Evolutionary conservation across 2,797 vertebrate genomes (phyloP).

Genomic region (Tinamus major): DNA sequence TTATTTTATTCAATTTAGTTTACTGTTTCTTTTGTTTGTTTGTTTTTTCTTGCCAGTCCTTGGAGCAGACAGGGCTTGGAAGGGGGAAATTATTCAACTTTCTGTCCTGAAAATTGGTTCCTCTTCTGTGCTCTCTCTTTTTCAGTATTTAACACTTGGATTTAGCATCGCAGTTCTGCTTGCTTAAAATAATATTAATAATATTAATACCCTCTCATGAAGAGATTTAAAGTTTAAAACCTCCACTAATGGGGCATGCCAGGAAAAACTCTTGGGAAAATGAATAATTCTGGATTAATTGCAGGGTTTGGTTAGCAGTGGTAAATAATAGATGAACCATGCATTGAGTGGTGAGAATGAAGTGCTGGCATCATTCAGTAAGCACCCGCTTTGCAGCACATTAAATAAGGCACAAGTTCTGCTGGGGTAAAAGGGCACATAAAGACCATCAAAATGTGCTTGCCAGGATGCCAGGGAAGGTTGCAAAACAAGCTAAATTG

Average conservation of each 20-base stretch:
- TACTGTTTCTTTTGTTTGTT: neutral
- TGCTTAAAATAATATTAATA: conserved; percentile 8
- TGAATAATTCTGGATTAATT: conserved; percentile 56
- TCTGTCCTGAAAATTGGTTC: neutral
- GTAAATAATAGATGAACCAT: conserved; percentile 43
- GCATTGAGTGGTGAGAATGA: neutral
- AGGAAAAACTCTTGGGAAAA: conserved; percentile 58
- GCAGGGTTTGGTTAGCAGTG: conserved; percentile 29
- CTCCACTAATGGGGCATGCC: conserved; percentile 24
- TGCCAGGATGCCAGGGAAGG: neutral
- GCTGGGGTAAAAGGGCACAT: neutral
- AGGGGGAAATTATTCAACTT: neutral
- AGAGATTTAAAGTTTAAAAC: neutral
- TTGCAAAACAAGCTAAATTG: neutral
- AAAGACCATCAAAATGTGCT: neutral
- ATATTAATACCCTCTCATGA: neutral
- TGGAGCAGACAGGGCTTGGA: neutral
- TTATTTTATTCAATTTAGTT: neutral
- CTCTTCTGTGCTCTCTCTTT: neutral
- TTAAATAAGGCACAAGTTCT: conserved; percentile 8
- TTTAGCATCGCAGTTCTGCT: neutral
- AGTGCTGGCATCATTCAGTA: neutral
- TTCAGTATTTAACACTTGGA: neutral
- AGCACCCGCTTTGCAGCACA: neutral
- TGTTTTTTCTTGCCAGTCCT: neutral